Conservation (phyloP, 2,113 vertebrate species). For the Ctenomys sociabilis region DNA sequence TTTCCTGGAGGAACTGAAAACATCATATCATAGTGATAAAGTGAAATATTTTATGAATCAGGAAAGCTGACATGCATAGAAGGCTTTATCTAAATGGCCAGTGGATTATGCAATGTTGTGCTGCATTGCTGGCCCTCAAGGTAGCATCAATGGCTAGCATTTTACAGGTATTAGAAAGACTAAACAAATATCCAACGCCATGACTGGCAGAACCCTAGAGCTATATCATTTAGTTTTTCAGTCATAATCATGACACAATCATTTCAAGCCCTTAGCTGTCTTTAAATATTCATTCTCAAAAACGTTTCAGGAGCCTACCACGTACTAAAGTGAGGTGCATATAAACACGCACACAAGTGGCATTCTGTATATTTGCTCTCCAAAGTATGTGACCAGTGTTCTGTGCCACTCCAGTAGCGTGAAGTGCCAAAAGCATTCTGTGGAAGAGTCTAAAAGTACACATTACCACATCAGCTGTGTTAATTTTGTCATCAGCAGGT, state of each 20-base stretch:
- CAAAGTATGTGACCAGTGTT: not conserved
- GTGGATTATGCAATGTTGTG: not conserved
- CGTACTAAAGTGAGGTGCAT: not conserved
- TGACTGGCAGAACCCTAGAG: not conserved
- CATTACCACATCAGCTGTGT: not conserved
- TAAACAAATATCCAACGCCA: not conserved
- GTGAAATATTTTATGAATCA: not conserved
- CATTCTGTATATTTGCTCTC: not conserved
- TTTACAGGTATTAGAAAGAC: not conserved
- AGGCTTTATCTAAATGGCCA: not conserved
- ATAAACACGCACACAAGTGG: not conserved
- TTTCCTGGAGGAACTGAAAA: no score
- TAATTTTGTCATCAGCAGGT: not conserved
- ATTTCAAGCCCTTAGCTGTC: not conserved
- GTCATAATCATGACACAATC: not conserved
- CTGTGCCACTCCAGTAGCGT: not conserved
- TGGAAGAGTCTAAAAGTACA: not conserved
- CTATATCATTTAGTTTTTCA: not conserved
- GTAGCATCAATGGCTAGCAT: not conserved
- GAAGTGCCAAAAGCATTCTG: not conserved
- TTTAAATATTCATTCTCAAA: not conserved
- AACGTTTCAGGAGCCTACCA: not conserved
- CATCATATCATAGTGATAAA: no score
- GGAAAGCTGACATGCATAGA: not conserved
- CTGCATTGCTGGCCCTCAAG: not conserved